Evolutionary conservation across 2,113 vertebrate genomes (phyloP).

Genomic region (Esox niger): DNA sequence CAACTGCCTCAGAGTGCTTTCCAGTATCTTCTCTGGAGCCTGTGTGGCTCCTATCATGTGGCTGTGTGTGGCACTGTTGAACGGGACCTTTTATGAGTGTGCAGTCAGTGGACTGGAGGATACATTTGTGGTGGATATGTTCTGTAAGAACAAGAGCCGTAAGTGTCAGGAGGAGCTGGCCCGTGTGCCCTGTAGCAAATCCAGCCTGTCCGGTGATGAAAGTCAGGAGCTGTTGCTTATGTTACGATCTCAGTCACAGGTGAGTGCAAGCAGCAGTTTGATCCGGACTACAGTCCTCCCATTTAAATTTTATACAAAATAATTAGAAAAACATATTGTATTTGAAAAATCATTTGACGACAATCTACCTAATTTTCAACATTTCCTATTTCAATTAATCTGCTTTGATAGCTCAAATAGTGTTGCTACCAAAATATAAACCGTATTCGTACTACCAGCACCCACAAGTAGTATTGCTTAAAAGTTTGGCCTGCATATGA

Average conservation of each 20-base stretch:
- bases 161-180: slow-evolving; percentile 76
- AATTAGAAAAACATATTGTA: too few relatives aligned
- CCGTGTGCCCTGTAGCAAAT: slow-evolving; percentile 77
- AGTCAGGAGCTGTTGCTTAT: slow-evolving; percentile 79
- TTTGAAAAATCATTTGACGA: too few relatives aligned
- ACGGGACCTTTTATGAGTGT: slow-evolving; percentile 90
- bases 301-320: too few relatives aligned
- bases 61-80: slow-evolving; percentile 90
- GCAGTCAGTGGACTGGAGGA: slow-evolving; percentile 84
- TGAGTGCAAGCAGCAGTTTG: slow-evolving; percentile 53
- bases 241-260: slow-evolving; percentile 91
- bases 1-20: slow-evolving; percentile 48
- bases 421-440: too few relatives aligned
- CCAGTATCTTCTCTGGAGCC: slow-evolving; percentile 60
- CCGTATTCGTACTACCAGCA: too few relatives aligned
- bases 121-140: slow-evolving; percentile 62
- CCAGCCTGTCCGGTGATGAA: slow-evolving; percentile 68
- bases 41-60: slow-evolving; percentile 88
- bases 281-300: too few relatives aligned
- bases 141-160: slow-evolving; percentile 79
- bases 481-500: too few relatives aligned
- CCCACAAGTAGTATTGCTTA: too few relatives aligned
- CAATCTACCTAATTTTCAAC: too few relatives aligned
- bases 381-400: too few relatives aligned
- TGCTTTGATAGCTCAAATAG: too few relatives aligned